Base-by-base conservation (phyloP, 2,888 invertebrate species). In the Sinotaia quadrata region DNA sequence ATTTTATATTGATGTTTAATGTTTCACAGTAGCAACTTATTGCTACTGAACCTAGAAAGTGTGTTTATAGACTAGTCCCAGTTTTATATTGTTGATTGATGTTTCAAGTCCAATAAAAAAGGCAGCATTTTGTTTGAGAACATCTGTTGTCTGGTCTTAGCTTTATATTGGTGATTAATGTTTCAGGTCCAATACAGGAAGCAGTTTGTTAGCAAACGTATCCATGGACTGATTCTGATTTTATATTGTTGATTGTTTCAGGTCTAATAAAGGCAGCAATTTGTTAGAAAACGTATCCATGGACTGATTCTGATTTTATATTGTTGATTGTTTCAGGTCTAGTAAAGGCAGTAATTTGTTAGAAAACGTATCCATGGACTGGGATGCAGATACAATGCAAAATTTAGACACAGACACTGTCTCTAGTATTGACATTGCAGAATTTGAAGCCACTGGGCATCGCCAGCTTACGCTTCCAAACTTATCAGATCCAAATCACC, bases 221-320 rank as follows among this genome's bases (percentile, higher is more conserved):
- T 81, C 81, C 69, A 84, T 85, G 18, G 84, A 85, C 74, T 79
- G 79, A n/a, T n/a, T n/a, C n/a, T n/a, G n/a, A n/a, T n/a, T n/a
- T n/a, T n/a, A n/a, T n/a, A n/a, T n/a, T n/a, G n/a, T n/a, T n/a
- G n/a, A n/a, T n/a, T n/a, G n/a, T n/a, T n/a, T n/a, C n/a, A 65
- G 67, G 58, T 56, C 31, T 37, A 73, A 59, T 71, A 62, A 66
- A 21, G 49, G 57, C 37, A 75, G 72, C 51, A 77, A 75, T 37
- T 72, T 85, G 49, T 73, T 85, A 56, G 78, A 79, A 8, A 85
- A 85, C 71, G 85, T 85, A 33, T 81, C 81, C 69, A 84, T 85
- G 18, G 84, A 85, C 74, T 79, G 79, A n/a, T n/a, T n/a, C n/a
- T n/a, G n/a, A n/a, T n/a, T n/a, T n/a, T n/a, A n/a, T n/a, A n/a